Evolutionary conservation across 2,797 vertebrate genomes (phyloP).

Genomic region (Gambelia wislizenii): DNA sequence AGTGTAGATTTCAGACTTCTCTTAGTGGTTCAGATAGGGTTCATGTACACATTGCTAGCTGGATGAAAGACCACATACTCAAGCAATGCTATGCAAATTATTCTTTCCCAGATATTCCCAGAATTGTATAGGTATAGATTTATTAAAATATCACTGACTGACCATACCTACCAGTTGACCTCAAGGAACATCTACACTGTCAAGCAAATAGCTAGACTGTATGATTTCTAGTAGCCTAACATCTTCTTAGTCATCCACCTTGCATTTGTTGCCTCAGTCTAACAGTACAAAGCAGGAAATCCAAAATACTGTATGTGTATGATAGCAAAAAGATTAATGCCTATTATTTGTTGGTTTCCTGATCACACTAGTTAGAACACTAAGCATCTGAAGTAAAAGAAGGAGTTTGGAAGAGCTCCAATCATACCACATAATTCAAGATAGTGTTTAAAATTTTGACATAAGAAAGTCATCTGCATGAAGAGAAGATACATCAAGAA

Average conservation of each 20-base stretch:
- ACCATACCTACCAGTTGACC: neutral
- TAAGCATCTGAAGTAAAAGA: neutral
- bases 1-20: constrained; percentile 64
- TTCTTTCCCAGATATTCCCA: neutral
- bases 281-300: constrained; percentile 72
- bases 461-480: too few relatives aligned
- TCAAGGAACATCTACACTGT: neutral
- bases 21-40: constrained; percentile 57
- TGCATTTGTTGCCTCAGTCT: constrained; percentile 48
- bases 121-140: neutral
- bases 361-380: neutral
- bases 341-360: neutral
- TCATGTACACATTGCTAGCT: neutral
- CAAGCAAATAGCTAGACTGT: neutral
- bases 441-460: neutral
- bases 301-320: constrained; percentile 53
- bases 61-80: neutral
- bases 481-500: neutral
- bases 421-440: neutral
- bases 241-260: neutral
- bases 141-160: neutral
- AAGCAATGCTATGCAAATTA: neutral
- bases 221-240: neutral
- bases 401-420: neutral
- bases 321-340: constrained; percentile 34